Evolutionary conservation across 2,113 vertebrate species (phyloP).

Genomic region (Glareola pratincola): DNA sequence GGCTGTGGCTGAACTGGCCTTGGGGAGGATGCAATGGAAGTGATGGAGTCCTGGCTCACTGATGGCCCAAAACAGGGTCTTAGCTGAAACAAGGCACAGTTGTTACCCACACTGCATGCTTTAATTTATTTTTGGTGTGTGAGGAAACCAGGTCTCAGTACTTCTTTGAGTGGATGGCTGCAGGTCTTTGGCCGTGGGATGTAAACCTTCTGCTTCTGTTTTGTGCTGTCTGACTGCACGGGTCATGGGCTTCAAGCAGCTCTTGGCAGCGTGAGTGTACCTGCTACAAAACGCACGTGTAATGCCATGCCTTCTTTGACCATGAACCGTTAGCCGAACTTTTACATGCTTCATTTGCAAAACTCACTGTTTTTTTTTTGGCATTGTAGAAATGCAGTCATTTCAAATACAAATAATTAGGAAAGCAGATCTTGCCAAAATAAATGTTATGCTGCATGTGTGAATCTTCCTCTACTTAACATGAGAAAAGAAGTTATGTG

Average conservation of each 20-base stretch:
- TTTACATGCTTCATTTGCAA: not conserved
- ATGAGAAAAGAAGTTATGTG: not conserved
- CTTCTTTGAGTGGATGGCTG: not conserved
- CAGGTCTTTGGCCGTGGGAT: not conserved
- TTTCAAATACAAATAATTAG: not conserved
- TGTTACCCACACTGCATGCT: not conserved
- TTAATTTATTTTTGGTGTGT: not conserved
- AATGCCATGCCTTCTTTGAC: not conserved
- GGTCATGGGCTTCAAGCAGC: not conserved
- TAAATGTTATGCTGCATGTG: not conserved
- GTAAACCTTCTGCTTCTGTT: not conserved
- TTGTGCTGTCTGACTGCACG: not conserved
- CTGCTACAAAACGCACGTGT: not conserved
- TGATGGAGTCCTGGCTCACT: not conserved
- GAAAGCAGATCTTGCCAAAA: not conserved
- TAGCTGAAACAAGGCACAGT: not conserved
- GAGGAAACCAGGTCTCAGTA: not conserved
- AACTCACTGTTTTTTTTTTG: not conserved
- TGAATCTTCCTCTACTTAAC: not conserved
- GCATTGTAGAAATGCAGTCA: not conserved
- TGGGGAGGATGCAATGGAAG: not conserved
- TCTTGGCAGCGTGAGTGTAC: not conserved
- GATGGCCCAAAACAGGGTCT: not conserved
- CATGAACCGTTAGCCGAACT: not conserved
- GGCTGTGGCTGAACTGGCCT: accelerated